Conservation (phyloP, 2,113 vertebrate genomes). For the Colius striatus region DNA sequence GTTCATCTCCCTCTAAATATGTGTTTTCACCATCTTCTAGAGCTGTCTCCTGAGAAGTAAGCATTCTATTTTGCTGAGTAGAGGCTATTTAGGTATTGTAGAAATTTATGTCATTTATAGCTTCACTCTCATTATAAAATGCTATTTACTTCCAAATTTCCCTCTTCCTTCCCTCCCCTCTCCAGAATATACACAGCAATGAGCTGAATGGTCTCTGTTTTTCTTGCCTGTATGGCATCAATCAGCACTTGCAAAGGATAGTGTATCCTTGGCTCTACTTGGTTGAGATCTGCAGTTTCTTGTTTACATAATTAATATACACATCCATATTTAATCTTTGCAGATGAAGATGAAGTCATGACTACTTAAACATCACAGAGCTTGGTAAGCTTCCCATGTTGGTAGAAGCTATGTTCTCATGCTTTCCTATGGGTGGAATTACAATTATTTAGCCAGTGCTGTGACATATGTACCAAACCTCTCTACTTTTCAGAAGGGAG, state of each 20-base stretch:
- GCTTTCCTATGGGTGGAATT: background rate
- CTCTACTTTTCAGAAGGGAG: background rate
- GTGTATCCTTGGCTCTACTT: slow-evolving; percentile 51
- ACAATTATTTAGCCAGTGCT: background rate
- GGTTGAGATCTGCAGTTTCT: slow-evolving; percentile 31
- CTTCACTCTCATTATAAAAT: slow-evolving; percentile 9
- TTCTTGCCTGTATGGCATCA: background rate
- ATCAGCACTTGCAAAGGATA: slow-evolving; percentile 48
- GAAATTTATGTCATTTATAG: slow-evolving; percentile 19
- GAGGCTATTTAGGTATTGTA: slow-evolving; percentile 1
- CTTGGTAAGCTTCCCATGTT: background rate
- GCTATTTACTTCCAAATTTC: slow-evolving; percentile 45
- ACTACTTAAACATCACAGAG: slow-evolving; percentile 44
- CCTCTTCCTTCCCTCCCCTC: slow-evolving; percentile 29
- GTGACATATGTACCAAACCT: accelerated
- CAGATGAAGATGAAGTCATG: slow-evolving; percentile 51
- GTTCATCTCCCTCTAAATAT: background rate
- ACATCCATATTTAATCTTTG: slow-evolving; percentile 62
- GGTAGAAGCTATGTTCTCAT: background rate
- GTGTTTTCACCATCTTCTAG: background rate
- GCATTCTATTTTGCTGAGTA: slow-evolving; percentile 34
- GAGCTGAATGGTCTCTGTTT: slow-evolving; percentile 17
- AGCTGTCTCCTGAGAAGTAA: slow-evolving; percentile 22
- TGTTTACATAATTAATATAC: slow-evolving; percentile 64
- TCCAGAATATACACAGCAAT: slow-evolving; percentile 20